Evolutionary conservation across 1,140 invertebrate genomes (phyloP).

Genomic region (Copidosoma floridanum): DNA sequence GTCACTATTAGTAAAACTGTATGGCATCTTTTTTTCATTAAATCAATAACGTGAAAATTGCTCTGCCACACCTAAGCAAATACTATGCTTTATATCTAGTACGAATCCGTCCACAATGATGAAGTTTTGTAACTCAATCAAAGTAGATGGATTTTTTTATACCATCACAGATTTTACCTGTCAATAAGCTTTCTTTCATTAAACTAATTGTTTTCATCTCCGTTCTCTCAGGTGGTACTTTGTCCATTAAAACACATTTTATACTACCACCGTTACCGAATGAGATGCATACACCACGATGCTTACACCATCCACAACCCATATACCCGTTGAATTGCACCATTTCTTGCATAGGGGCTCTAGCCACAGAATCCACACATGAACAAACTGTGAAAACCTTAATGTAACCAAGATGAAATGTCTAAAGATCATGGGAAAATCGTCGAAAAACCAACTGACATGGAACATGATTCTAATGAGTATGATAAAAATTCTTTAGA

Average conservation of each 20-base stretch:
- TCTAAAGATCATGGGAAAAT: no score
- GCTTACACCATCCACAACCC: slow-evolving; percentile 23
- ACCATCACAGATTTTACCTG: no score
- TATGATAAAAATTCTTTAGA: no score
- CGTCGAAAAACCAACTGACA: no score
- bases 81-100: slow-evolving; percentile 26
- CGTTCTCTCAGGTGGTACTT: background rate
- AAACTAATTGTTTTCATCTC: background rate
- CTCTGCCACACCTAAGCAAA: slow-evolving; percentile 13
- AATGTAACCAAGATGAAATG: no score
- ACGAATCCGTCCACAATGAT: slow-evolving; percentile 24
- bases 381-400: slow-evolving; percentile 24
- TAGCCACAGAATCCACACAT: slow-evolving; percentile 26
- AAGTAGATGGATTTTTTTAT: no score
- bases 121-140: slow-evolving; percentile 22
- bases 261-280: background rate
- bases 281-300: slow-evolving; percentile 16
- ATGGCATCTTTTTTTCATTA: background rate
- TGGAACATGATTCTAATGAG: no score
- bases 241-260: slow-evolving; percentile 6
- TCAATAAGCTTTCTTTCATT: slow-evolving; percentile 8
- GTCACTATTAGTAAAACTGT: background rate
- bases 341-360: slow-evolving; percentile 26
- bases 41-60: slow-evolving; percentile 27
- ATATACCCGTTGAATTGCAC: slow-evolving; percentile 20